Evolutionary conservation across 2,888 invertebrate species (phyloP), one percentile per base, ranked within the genome.

Genomic region (Tromatobia lineatoria): DNA sequence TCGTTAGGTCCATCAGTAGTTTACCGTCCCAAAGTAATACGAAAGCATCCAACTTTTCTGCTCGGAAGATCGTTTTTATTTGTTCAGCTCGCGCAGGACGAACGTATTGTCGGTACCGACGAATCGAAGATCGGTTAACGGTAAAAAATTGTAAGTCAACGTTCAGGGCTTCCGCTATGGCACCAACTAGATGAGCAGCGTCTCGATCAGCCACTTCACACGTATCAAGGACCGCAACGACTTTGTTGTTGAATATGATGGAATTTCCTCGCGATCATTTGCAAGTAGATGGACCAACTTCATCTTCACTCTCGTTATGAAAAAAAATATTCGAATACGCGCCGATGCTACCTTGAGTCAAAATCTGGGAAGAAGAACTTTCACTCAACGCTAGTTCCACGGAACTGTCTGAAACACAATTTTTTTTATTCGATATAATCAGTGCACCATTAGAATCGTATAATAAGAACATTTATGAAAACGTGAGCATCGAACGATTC

Each of bases 101-200:
- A 25, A 86, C 69, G 61, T 73, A 29, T 75, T 85, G 54, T 59
- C 86, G 81, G 64, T 66, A 75, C 20, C 4, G 59, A 23, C 59
- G 83, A 82, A 87, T 86, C 70, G 86, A 88, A 75, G 85, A 52
- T 67, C 57, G 52, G 70, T 87, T 85, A 18, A 85, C 74, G 59
- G 50, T 79, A 20, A 82, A 86, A 20, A 83, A 74, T n/a, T 67
- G 34, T 25, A 80, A 59, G 69, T 83, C 84, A 69, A 42, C 75
- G 54, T 77, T 47, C 13, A 85, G 29, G 59, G 76, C 76, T 75
- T 82, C 82, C 15, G 85, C 85, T 82, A 84, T 74, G 7, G 81
- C 81, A 52, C 47, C 64, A 54, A 87, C 69, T 76, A 88, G 73
- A 67, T 82, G 83, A 54, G 87, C 88, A 57, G 87, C 82, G 64